phyloP scores from a whole-genome alignment of 2,797 vertebrate genomes.

The Halcyon badia region DNA sequence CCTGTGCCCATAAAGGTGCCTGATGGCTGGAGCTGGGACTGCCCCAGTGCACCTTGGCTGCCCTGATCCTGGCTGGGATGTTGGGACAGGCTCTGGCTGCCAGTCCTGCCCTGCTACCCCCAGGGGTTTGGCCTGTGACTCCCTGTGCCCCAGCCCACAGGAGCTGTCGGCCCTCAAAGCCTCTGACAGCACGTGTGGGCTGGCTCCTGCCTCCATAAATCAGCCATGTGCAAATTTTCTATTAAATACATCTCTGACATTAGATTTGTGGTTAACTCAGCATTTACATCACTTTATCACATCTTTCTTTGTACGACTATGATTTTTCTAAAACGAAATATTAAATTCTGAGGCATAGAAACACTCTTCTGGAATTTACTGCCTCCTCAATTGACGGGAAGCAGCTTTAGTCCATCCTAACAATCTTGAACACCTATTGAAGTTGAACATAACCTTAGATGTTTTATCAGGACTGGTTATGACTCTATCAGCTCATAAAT shows the following conservation, averaged over 20 bases:
- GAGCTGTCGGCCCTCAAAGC: neutral
- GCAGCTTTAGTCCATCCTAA: neutral
- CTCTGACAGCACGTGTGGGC: fast-evolving
- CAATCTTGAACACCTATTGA: neutral
- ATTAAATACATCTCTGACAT: neutral
- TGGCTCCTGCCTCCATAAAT: neutral
- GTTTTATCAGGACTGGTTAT: neutral
- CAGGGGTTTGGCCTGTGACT: neutral
- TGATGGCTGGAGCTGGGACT: neutral
- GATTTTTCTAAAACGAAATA: neutral
- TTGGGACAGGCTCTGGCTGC: neutral
- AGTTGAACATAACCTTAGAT: neutral
- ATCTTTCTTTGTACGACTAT: neutral
- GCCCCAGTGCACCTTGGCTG: neutral
- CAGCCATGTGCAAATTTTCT: no score
- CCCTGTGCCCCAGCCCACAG: neutral
- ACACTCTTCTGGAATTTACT: neutral
- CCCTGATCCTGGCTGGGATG: no score
- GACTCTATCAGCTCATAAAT: neutral
- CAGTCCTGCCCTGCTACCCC: neutral
- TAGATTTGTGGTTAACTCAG: neutral
- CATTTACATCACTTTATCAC: neutral
- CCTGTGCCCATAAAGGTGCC: no score
- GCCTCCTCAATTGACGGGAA: neutral
- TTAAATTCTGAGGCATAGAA: neutral